A percentile compares a stretch with the other conserved stretches of the same genome.
Conservation (phyloP, 2,113 vertebrate genomes). For the Xiphias gladius region DNA sequence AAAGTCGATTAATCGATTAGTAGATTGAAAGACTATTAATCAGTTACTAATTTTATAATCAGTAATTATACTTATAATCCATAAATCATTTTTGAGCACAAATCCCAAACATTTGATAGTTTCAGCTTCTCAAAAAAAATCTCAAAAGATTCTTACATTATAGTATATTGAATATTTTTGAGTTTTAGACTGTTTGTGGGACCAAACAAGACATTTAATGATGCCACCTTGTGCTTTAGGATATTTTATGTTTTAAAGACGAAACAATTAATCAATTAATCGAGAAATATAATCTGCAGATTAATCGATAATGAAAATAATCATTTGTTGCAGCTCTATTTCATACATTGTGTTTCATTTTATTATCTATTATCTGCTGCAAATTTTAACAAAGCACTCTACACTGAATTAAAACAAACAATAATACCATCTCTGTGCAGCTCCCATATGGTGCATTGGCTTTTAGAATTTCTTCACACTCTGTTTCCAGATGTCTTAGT, state of each 20-base stretch:
- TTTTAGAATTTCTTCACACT: constrained; percentile 13
- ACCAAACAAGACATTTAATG: too few relatives aligned
- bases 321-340: background rate
- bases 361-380: background rate
- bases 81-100: background rate
- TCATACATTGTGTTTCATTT: background rate
- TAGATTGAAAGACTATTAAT: background rate
- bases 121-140: background rate
- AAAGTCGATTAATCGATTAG: background rate
- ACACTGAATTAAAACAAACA: background rate
- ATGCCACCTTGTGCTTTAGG: too few relatives aligned
- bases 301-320: background rate
- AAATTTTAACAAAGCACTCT: background rate
- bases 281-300: too few relatives aligned
- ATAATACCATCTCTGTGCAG: background rate
- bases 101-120: background rate
- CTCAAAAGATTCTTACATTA: too few relatives aligned
- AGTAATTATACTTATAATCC: too few relatives aligned
- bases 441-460: background rate
- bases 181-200: background rate
- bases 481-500: constrained; percentile 10
- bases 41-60: background rate
- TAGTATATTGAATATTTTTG: background rate
- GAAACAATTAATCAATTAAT: too few relatives aligned
- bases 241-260: too few relatives aligned